Evolutionary conservation across 92 coral and sea anemone species (phyloP).

Genomic region (Metridium senile): DNA sequence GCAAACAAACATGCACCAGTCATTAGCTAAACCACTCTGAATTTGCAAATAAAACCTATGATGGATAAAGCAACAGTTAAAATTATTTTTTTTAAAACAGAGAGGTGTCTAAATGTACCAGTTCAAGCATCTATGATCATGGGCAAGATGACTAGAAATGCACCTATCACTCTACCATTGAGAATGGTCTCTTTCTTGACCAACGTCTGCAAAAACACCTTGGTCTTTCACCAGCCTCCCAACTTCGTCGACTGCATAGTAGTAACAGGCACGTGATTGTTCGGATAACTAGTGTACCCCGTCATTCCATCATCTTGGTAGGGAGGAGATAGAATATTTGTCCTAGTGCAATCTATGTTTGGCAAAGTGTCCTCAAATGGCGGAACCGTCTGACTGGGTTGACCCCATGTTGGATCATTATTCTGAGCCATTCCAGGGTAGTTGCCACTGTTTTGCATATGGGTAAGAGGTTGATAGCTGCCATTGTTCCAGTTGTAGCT

Average conservation of each 20-base stretch:
- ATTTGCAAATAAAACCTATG: too few species aligned
- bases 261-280: slow-evolving; percentile 58
- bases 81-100: too few species aligned
- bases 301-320: slow-evolving; percentile 64
- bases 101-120: too few species aligned
- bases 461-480: slow-evolving; percentile 22
- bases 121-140: too few species aligned
- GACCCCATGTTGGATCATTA: slow-evolving; percentile 34
- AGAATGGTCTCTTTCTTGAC: not conserved
- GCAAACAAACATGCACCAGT: too few species aligned
- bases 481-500: slow-evolving; percentile 50
- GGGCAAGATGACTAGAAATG: not conserved
- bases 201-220: not conserved
- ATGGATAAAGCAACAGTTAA: too few species aligned
- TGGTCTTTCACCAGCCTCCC: slow-evolving; percentile 52
- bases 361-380: slow-evolving; percentile 83
- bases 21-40: too few species aligned
- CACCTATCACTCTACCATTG: not conserved
- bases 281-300: slow-evolving; percentile 57
- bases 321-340: slow-evolving; percentile 74
- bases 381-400: slow-evolving; percentile 43
- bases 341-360: slow-evolving; percentile 45
- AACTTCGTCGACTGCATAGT: slow-evolving; percentile 39
- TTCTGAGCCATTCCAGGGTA: slow-evolving; percentile 1
- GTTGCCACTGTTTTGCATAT: slow-evolving; percentile 17